Percentiles rank a stretch among this genome's conserved stretches.
Evolutionary conservation across 2,888 invertebrate genomes (phyloP).

Genomic region (Notodonta dromedarius): DNA sequence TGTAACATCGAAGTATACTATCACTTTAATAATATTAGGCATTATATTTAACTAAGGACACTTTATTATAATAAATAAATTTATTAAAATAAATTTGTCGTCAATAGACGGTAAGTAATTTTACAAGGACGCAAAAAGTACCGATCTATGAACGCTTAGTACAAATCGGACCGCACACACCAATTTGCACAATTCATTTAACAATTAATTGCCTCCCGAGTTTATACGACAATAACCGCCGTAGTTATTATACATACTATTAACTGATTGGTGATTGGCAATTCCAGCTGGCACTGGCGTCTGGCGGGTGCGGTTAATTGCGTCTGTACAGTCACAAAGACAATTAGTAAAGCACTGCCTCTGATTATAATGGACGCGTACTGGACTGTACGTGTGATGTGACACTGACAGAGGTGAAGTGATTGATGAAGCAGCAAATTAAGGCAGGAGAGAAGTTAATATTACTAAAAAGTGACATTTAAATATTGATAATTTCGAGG

Average conservation of each 20-base stretch:
- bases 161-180: background rate
- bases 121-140: too few species aligned
- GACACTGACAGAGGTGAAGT: background rate
- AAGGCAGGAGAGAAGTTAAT: background rate
- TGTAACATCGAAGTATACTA: too few species aligned
- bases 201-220: constrained; percentile 29
- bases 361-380: constrained; percentile 19
- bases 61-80: too few species aligned
- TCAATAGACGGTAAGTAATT: too few species aligned
- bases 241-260: constrained; percentile 46
- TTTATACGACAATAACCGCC: constrained; percentile 28
- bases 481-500: too few species aligned
- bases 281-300: constrained; percentile 55
- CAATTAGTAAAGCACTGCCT: constrained; percentile 61
- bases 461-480: too few species aligned
- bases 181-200: constrained; percentile 26
- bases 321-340: constrained; percentile 65
- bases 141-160: too few species aligned
- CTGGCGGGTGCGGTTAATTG: constrained; percentile 66
- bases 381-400: constrained; percentile 8
- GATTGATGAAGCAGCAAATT: background rate
- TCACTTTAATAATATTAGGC: too few species aligned
- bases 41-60: too few species aligned
- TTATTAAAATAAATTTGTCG: too few species aligned
- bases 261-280: constrained; percentile 78